phyloP scores from a whole-genome alignment of 2,888 invertebrate genomes.

The Caenorhabditis angaria region DNA sequence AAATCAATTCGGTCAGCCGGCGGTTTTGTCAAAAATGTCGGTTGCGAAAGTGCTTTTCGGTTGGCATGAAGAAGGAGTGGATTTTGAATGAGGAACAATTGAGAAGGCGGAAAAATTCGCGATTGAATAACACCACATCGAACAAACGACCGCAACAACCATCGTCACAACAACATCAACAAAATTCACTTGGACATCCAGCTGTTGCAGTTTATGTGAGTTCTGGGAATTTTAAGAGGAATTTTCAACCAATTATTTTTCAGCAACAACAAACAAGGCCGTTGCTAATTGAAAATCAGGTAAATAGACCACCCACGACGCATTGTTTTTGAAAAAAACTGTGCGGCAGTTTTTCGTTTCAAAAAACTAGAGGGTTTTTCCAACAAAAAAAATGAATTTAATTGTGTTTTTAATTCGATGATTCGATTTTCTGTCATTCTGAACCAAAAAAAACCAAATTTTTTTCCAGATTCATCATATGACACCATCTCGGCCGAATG shows the following conservation, averaged over 20 bases:
- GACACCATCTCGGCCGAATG: slow-evolving; percentile 22
- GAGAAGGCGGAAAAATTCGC: slow-evolving; percentile 69
- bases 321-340: no score
- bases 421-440: no score
- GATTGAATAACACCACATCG: slow-evolving; percentile 61
- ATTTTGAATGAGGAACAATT: slow-evolving; percentile 93
- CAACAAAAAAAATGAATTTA: no score
- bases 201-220: slow-evolving; percentile 43
- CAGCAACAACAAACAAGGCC: slow-evolving; percentile 34
- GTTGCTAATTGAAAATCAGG: slow-evolving; percentile 36
- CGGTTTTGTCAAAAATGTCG: slow-evolving; percentile 95
- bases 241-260: no score
- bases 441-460: background rate
- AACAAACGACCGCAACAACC: slow-evolving; percentile 21
- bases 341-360: no score
- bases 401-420: no score
- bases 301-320: background rate
- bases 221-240: no score
- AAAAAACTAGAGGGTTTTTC: no score
- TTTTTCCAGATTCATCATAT: slow-evolving; percentile 39
- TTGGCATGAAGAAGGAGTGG: slow-evolving; percentile 97
- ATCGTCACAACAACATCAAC: slow-evolving; percentile 13
- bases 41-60: slow-evolving; percentile 87
- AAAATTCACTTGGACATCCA: slow-evolving; percentile 22
- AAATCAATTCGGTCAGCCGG: slow-evolving; percentile 66